These are phyloP conservation scores for Caranx ignobilis DNA, from an alignment of 2,113 vertebrate species.

Conservation along the genomic window DNA sequence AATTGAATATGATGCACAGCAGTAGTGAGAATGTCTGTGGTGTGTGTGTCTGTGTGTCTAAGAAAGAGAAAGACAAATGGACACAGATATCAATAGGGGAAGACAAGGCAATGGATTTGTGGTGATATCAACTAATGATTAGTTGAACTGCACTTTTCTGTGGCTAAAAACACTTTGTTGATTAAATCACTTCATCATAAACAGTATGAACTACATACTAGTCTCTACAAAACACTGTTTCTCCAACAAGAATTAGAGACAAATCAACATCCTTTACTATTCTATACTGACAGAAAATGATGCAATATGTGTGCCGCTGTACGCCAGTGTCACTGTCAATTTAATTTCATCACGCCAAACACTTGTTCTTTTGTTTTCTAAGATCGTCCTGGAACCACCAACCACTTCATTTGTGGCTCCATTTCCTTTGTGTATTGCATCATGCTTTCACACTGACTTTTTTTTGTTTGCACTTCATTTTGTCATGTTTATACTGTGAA, in stretches of 20 bases:
- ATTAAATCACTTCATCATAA: background rate
- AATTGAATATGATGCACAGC: slow-evolving; percentile 53
- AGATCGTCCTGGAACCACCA: background rate
- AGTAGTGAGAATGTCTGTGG: slow-evolving; percentile 20
- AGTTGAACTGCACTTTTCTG: background rate
- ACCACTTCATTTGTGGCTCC: slow-evolving; percentile 12
- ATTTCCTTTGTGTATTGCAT: slow-evolving; percentile 17
- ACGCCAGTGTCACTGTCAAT: background rate
- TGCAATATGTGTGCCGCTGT: background rate
- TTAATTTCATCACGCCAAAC: background rate
- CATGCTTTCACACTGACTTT: background rate
- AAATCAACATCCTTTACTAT: too few species aligned
- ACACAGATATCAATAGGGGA: background rate
- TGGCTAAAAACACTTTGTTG: background rate
- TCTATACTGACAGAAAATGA: background rate
- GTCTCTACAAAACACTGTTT: background rate
- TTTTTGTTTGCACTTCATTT: background rate
- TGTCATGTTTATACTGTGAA: background rate
- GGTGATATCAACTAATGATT: slow-evolving; percentile 7
- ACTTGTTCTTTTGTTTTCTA: background rate
- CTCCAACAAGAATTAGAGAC: background rate
- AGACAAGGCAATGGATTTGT: slow-evolving; percentile 22
- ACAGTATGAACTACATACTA: too few species aligned
- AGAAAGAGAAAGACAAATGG: background rate
- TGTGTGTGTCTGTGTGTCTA: background rate